Evolutionary conservation across 2,113 vertebrate genomes (phyloP).

Genomic region (Pan troglodytes): DNA sequence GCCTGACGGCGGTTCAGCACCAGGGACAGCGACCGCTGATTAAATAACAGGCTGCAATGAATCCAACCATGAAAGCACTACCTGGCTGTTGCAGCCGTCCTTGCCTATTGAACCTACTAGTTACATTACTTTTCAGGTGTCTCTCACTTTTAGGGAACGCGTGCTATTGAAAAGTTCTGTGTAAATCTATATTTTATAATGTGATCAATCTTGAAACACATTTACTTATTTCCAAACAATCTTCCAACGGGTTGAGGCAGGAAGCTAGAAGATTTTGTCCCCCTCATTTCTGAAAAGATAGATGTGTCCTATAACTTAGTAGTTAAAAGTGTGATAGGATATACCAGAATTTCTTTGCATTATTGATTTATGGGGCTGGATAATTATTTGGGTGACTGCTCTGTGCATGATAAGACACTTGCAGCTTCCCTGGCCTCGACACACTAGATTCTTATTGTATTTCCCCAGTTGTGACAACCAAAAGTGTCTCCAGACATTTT

Average conservation of each 20-base stretch:
- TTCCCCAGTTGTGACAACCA: not conserved
- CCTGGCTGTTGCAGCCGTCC: not conserved
- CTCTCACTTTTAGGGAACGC: not conserved
- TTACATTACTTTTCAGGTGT: not conserved
- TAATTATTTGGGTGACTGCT: not conserved
- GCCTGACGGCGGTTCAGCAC: conserved; percentile 51
- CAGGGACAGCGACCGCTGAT: conserved; percentile 11
- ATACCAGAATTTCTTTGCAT: not conserved
- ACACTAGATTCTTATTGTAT: too few species aligned
- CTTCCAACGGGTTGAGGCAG: not conserved
- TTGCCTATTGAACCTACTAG: not conserved
- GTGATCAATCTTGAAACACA: not conserved
- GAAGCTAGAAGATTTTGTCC: not conserved
- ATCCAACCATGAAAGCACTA: too few species aligned
- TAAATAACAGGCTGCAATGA: fast-evolving
- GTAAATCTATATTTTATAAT: not conserved
- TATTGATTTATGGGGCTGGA: not conserved
- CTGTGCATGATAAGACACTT: not conserved
- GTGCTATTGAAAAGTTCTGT: not conserved
- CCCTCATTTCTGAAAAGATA: not conserved
- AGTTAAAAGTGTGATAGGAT: not conserved
- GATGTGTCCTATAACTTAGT: not conserved
- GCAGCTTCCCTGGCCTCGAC: not conserved
- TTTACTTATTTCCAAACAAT: not conserved
- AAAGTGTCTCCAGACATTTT: not conserved